A percentile compares a stretch with the other conserved stretches of the same genome.
phyloP scores from a whole-genome alignment of 1,140 invertebrate genomes.

The Drosophila rufa region DNA sequence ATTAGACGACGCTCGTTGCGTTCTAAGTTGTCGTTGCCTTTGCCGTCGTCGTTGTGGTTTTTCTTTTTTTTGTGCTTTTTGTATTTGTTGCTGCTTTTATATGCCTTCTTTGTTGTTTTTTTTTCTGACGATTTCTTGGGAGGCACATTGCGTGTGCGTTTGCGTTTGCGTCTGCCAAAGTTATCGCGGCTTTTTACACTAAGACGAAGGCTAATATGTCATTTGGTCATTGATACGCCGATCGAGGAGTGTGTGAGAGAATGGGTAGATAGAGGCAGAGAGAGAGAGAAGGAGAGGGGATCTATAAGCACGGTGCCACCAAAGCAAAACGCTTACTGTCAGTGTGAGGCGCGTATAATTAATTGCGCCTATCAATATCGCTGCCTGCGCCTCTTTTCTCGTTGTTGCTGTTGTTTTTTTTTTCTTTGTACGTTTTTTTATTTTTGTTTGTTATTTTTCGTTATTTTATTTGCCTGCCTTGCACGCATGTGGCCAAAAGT shows the following conservation, averaged over 20 bases:
- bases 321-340: slow-evolving; percentile 81
- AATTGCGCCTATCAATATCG: slow-evolving; percentile 82
- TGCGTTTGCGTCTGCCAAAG: slow-evolving; percentile 76
- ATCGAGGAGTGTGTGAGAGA: slow-evolving; percentile 20
- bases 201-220: slow-evolving; percentile 83
- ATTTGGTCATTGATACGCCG: slow-evolving; percentile 81
- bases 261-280: background rate
- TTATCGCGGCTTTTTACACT: slow-evolving; percentile 82
- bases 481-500: slow-evolving; percentile 70
- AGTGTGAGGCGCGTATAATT: slow-evolving; percentile 80
- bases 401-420: slow-evolving; percentile 24
- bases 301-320: slow-evolving; percentile 28
- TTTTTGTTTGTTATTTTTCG: slow-evolving; percentile 27
- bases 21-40: slow-evolving; percentile 47
- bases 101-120: slow-evolving; percentile 17
- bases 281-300: background rate
- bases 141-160: slow-evolving; percentile 34
- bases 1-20: slow-evolving; percentile 62
- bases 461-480: slow-evolving; percentile 16
- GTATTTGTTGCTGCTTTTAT: slow-evolving; percentile 13
- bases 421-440: slow-evolving; percentile 14
- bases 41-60: slow-evolving; percentile 2
- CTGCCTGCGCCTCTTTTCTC: slow-evolving; percentile 38
- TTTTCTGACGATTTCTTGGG: slow-evolving; percentile 16
- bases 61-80: background rate